phyloP scores from a whole-genome alignment of 2,888 invertebrate species.

The Plusia festucae region DNA sequence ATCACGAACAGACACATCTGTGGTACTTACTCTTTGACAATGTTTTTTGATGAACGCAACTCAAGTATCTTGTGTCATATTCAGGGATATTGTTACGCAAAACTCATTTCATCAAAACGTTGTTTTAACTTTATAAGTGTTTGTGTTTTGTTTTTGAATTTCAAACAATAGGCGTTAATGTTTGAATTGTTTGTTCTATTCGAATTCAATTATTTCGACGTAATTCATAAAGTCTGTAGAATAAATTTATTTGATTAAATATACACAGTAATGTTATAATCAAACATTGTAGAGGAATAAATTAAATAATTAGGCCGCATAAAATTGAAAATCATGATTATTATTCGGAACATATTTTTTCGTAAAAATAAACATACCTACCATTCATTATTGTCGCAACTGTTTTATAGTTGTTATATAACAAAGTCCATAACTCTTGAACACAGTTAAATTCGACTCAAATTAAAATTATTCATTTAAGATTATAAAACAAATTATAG shows the following conservation, averaged over 20 bases:
- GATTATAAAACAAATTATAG: background rate
- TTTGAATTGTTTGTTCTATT: conserved; percentile 41
- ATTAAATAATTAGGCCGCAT: background rate
- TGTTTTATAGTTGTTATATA: background rate
- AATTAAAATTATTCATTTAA: background rate
- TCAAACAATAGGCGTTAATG: conserved; percentile 36
- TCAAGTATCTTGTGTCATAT: conserved; percentile 59
- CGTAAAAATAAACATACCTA: background rate
- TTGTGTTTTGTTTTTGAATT: conserved; percentile 29
- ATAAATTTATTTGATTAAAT: background rate
- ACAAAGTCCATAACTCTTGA: background rate
- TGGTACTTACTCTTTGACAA: conserved; percentile 67
- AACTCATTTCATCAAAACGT: conserved; percentile 50
- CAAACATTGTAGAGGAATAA: background rate
- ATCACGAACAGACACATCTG: conserved; percentile 66
- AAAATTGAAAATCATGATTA: background rate
- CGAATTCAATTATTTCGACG: conserved; percentile 18
- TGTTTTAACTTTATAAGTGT: conserved; percentile 44
- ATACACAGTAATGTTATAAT: background rate
- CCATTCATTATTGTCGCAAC: conserved; percentile 1
- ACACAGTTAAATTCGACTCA: background rate
- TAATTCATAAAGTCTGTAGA: background rate
- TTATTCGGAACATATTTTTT: background rate
- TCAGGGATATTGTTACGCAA: conserved; percentile 49
- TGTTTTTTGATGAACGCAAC: conserved; percentile 65